Base-by-base conservation (phyloP, 1,140 invertebrate genomes). In the Diachasma alloeum region DNA sequence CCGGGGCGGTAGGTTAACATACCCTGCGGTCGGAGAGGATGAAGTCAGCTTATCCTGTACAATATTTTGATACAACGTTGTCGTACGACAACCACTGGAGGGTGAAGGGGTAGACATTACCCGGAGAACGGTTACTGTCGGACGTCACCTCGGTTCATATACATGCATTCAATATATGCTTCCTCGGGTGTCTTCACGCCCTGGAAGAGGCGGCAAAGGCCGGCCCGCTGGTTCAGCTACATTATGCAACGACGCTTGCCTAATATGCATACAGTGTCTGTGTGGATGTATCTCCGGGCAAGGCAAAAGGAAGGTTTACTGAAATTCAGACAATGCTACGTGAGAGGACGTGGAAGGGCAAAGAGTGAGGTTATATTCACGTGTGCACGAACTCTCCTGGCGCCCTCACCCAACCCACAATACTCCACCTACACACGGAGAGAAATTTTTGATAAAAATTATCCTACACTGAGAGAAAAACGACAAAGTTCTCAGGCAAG, bases 171-270 rank as follows among this genome's bases (percentile, higher is more conserved):
- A 31, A 63, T 63, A 63, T 63, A 31, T 56, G 9, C 59, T 63
- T 8, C 26, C 24, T 63, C 39, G 26, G 22, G 22, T 26, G 59
- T 63, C 59, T 63, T 22, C n/a, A 44, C 39, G 48, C 66, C 48
- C 44, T 78, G 76, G 74, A 77, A 71, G 68, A 79, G 24, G 31
- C 67, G 17, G 73, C 72, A 79, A 81, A 79, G 77, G 79, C 46
- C 68, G 67, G 36, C 2, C 79, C 77, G 5, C 79, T 68, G 79
- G 79, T 81, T 82, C 37, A 73, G 75, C 68, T 75, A 73, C 76
- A 81, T 82, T 81, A 82, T 82, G 78, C 79, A 82, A 44, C 59
- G 56, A 80, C 22, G 24, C 19, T 36, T 2, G n/a, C 71, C 17
- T 73, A 56, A 73, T 73, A 73, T 73, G 42, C 48, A 73, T 72